Percentiles rank a stretch among this genome's conserved stretches.
Conservation (phyloP, 2,113 vertebrate genomes). For the Engystomops pustulosus region DNA sequence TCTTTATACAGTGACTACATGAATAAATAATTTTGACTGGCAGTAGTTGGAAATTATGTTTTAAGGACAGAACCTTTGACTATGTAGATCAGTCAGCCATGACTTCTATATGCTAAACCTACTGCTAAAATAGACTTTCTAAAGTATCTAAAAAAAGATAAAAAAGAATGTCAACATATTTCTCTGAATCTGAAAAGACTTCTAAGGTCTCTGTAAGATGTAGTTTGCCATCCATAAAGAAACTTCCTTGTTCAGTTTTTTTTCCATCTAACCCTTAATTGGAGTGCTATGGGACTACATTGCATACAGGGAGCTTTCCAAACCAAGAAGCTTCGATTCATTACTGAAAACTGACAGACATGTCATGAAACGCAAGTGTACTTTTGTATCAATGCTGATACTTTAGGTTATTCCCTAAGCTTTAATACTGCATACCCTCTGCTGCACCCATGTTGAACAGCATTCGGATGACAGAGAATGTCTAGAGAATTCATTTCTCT, state of each 20-base stretch:
- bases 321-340: slow-evolving; percentile 16
- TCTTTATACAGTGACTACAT: neutral
- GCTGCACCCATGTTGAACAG: neutral
- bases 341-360: slow-evolving; percentile 33
- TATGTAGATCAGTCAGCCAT: slow-evolving; percentile 1
- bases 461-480: slow-evolving; percentile 11
- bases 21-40: neutral
- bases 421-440: neutral
- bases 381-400: neutral
- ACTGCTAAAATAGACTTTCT: neutral
- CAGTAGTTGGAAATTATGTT: neutral
- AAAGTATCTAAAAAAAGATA: slow-evolving; percentile 21
- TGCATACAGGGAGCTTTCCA: slow-evolving; percentile 17
- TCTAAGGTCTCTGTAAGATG: slow-evolving; percentile 12
- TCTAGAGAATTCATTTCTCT: slow-evolving; percentile 29
- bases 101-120: neutral
- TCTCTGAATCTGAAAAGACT: neutral
- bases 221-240: slow-evolving; percentile 3
- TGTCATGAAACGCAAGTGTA: slow-evolving; percentile 27
- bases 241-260: slow-evolving; percentile 4
- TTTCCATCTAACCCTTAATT: slow-evolving; percentile 10
- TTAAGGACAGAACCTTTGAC: neutral
- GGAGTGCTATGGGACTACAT: slow-evolving; percentile 11
- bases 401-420: slow-evolving; percentile 31
- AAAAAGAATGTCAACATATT: slow-evolving; percentile 28